Percentiles rank a stretch among this genome's conserved stretches.
These are phyloP conservation scores for Carabus problematicus DNA, from an alignment of 2,888 invertebrate genomes.

Conservation along the genomic window DNA sequence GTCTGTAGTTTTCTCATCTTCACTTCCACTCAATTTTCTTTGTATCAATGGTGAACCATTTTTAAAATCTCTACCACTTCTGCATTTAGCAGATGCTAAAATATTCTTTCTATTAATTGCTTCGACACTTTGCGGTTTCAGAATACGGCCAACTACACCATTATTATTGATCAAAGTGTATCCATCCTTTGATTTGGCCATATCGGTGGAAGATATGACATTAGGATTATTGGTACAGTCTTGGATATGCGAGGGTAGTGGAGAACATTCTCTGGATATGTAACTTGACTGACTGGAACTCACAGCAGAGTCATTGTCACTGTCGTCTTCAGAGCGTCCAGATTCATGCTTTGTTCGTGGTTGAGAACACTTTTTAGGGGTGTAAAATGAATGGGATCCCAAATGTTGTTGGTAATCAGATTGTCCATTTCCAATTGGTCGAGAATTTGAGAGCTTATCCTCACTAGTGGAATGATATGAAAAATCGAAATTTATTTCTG, in stretches of 20 bases:
- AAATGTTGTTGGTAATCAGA: constrained; percentile 16
- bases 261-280: constrained; percentile 78
- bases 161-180: constrained; percentile 48
- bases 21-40: constrained; percentile 72
- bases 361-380: background rate
- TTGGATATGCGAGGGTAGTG: constrained; percentile 68
- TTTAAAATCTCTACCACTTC: constrained; percentile 80
- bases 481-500: constrained; percentile 66
- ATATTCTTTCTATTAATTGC: constrained; percentile 88
- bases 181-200: constrained; percentile 33
- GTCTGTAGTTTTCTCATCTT: constrained; percentile 16
- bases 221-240: constrained; percentile 41
- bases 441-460: constrained; percentile 11
- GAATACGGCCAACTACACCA: constrained; percentile 65
- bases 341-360: constrained; percentile 51
- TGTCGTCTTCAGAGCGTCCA: constrained; percentile 65
- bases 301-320: constrained; percentile 88
- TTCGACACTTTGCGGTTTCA: constrained; percentile 82
- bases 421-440: constrained; percentile 6
- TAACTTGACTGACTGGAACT: constrained; percentile 84
- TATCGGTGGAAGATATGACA: constrained; percentile 14
- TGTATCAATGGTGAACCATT: constrained; percentile 76
- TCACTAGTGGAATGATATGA: constrained; percentile 44
- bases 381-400: constrained; percentile 18
- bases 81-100: constrained; percentile 83